Percentiles rank a stretch among this genome's conserved stretches.
These are phyloP conservation scores for Chironomus striatipennis DNA, from an alignment of 1,140 invertebrate species.

Conservation along the genomic window DNA sequence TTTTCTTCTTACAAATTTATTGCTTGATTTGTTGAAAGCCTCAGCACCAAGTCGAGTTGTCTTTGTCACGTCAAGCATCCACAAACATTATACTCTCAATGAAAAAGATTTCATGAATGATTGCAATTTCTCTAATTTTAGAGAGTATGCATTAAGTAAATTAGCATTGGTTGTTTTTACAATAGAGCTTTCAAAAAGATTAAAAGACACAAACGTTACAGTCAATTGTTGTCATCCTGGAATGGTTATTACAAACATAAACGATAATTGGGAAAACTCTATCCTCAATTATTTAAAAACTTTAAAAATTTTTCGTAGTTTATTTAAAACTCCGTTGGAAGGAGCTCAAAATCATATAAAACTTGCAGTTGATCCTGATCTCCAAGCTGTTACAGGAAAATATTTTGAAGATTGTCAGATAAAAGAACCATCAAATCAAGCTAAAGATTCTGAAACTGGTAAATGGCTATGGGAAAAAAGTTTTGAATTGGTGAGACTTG, in stretches of 20 bases:
- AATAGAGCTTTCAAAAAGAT: slow-evolving; percentile 47
- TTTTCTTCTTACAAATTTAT: slow-evolving; percentile 71
- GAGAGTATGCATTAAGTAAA: slow-evolving; percentile 64
- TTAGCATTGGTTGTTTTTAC: slow-evolving; percentile 67
- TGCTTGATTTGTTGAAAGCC: slow-evolving; percentile 52
- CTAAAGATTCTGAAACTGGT: too few relatives aligned
- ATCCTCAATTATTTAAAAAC: slow-evolving; percentile 46
- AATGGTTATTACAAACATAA: slow-evolving; percentile 55
- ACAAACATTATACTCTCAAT: slow-evolving; percentile 46
- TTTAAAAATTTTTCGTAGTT: too few relatives aligned
- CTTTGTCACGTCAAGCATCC: slow-evolving; percentile 35
- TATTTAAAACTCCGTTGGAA: slow-evolving; percentile 43
- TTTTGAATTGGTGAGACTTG: too few relatives aligned
- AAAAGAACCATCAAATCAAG: slow-evolving; percentile 35
- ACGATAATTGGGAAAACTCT: slow-evolving; percentile 24
- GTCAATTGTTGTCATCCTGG: slow-evolving; percentile 65
- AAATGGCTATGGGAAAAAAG: too few relatives aligned
- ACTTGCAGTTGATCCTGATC: slow-evolving; percentile 44
- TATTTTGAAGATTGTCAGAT: slow-evolving; percentile 48
- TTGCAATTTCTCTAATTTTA: slow-evolving; percentile 46
- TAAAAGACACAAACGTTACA: slow-evolving; percentile 52
- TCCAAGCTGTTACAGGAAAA: slow-evolving; percentile 43
- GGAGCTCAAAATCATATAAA: slow-evolving; percentile 49
- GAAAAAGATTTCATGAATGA: slow-evolving; percentile 61
- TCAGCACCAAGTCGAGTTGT: slow-evolving; percentile 47